Evolutionary conservation across 2,113 vertebrate genomes (phyloP).

Genomic region (Poicephalus gulielmi): DNA sequence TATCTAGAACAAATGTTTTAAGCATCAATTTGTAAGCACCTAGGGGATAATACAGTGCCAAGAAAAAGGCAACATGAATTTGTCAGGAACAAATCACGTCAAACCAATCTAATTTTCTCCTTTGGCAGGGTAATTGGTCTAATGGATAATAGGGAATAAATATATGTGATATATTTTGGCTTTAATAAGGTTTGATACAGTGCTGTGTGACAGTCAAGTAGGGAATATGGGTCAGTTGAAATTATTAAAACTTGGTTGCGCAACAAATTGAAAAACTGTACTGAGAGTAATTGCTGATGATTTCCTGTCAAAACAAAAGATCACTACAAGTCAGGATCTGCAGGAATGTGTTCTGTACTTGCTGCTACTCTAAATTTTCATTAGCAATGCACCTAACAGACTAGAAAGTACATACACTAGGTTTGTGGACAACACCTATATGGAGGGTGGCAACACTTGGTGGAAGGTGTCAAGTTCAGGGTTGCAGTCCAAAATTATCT

Average conservation of each 20-base stretch:
- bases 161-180: conserved; percentile 15
- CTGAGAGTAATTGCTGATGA: not conserved
- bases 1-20: conserved; percentile 9
- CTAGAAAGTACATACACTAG: not conserved
- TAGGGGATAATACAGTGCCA: not conserved
- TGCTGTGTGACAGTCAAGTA: not conserved
- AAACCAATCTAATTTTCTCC: conserved; percentile 36
- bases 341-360: not conserved
- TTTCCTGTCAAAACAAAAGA: conserved; percentile 9
- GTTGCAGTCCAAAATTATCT: not conserved
- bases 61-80: conserved; percentile 33
- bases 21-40: not conserved
- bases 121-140: conserved; percentile 6
- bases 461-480: not conserved
- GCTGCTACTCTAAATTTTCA: not conserved
- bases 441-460: not conserved
- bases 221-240: not conserved
- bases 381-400: not conserved
- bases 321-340: not conserved
- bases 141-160: conserved; percentile 18
- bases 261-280: not conserved
- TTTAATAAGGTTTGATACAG: not conserved
- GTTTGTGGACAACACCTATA: not conserved
- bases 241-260: not conserved
- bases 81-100: conserved; percentile 18